These are phyloP conservation scores for Channa striata DNA, from an alignment of 2,797 vertebrate species.

Conservation along the genomic window DNA sequence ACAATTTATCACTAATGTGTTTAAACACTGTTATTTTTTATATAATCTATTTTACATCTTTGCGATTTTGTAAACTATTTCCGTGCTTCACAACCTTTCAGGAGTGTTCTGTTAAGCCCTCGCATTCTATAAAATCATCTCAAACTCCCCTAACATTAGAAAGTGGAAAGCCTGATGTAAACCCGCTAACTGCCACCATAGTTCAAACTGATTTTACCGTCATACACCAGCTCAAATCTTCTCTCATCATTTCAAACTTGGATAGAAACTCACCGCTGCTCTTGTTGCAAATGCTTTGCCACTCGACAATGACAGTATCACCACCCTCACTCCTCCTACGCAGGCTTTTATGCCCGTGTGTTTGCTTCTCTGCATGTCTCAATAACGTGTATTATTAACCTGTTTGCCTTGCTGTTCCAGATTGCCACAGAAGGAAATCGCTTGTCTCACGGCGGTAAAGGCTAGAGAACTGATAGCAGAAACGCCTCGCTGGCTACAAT, in stretches of 20 bases:
- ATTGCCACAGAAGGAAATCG: slow-evolving; percentile 85
- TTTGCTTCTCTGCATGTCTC: slow-evolving; percentile 73
- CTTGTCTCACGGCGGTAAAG: slow-evolving; percentile 80
- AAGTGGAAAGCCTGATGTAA: slow-evolving; percentile 2
- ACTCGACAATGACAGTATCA: slow-evolving; percentile 22
- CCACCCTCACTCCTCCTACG: slow-evolving; percentile 26
- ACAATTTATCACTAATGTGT: slow-evolving; percentile 27
- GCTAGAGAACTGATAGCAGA: slow-evolving; percentile 71
- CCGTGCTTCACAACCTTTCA: slow-evolving; percentile 32
- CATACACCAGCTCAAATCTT: not conserved
- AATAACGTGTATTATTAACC: slow-evolving; percentile 91
- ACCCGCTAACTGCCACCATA: slow-evolving; percentile 43
- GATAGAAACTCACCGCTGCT: slow-evolving; percentile 41
- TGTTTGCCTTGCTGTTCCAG: slow-evolving; percentile 99
- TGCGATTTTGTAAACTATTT: slow-evolving; percentile 26
- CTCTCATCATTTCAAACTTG: slow-evolving; percentile 4
- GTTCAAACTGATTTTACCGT: slow-evolving; percentile 8
- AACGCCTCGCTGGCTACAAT: slow-evolving; percentile 49
- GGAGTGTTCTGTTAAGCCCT: slow-evolving; percentile 1
- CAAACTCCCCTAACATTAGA: not conserved
- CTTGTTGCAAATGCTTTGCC: slow-evolving; percentile 46
- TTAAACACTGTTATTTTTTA: slow-evolving; percentile 1
- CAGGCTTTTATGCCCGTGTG: slow-evolving; percentile 44
- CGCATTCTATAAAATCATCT: slow-evolving; percentile 6
- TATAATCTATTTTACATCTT: slow-evolving; percentile 20